Conservation (phyloP, 2,888 invertebrate genomes). For the Embidobia sp. region DNA sequence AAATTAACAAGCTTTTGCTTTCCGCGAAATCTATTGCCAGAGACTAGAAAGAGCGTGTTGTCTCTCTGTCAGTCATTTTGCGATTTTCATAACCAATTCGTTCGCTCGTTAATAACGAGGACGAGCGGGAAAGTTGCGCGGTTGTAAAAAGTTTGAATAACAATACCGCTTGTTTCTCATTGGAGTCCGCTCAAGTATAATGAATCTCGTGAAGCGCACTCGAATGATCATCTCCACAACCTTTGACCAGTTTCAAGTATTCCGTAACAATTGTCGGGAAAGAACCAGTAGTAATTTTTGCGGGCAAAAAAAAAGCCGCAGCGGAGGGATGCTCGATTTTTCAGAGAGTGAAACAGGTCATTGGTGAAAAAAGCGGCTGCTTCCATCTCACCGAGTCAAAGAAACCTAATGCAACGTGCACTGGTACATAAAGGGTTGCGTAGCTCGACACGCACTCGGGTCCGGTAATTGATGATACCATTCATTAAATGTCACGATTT, state of each 20-base stretch:
- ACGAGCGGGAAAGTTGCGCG: too few species aligned
- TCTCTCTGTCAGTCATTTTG: too few species aligned
- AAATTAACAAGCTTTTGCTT: too few species aligned
- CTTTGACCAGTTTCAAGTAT: conserved; percentile 61
- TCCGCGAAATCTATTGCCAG: too few species aligned
- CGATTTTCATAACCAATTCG: too few species aligned
- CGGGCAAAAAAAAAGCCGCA: conserved; percentile 19
- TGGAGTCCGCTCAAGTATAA: conserved; percentile 18
- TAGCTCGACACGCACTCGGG: conserved; percentile 45
- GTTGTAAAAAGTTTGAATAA: conserved; percentile 13
- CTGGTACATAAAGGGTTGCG: conserved; percentile 52
- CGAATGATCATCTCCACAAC: conserved; percentile 45
- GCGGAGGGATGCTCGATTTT: conserved; percentile 52
- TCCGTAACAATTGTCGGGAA: conserved; percentile 33
- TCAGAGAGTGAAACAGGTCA: conserved; percentile 62
- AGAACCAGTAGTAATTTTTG: conserved; percentile 38
- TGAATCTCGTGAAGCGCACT: conserved; percentile 47
- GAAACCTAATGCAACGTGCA: conserved; percentile 64
- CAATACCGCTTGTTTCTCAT: conserved; percentile 4
- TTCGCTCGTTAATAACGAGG: too few species aligned
- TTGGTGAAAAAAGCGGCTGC: conserved; percentile 54
- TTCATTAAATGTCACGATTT: conserved; percentile 75
- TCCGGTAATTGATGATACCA: conserved; percentile 71
- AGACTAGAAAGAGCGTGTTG: too few species aligned
- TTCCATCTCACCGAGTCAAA: conserved; percentile 64